phyloP scores from a whole-genome alignment of 2,888 invertebrate species.

The Saturnia japonica region DNA sequence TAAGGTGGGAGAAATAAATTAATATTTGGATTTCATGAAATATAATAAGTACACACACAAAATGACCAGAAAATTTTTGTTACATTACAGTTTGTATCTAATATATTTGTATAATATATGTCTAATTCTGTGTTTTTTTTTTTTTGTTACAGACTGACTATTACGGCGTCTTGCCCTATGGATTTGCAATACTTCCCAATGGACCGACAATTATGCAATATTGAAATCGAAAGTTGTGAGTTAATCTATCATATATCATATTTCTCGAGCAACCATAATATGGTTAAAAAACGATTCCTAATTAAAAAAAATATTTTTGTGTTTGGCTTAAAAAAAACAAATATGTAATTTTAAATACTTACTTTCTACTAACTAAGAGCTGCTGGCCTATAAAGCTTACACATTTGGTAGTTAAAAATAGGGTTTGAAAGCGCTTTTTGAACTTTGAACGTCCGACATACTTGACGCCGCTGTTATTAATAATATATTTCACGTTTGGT shows the following conservation, averaged over 20 bases:
- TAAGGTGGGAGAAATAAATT: slow-evolving; percentile 85
- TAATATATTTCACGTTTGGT: slow-evolving; percentile 46
- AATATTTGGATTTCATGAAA: background rate
- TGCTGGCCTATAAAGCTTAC: slow-evolving; percentile 49
- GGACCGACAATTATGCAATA: slow-evolving; percentile 96
- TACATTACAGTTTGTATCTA: background rate
- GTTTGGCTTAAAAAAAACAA: slow-evolving; percentile 34
- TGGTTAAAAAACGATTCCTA: slow-evolving; percentile 27
- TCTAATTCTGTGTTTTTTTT: background rate
- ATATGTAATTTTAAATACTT: slow-evolving; percentile 29
- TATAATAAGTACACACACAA: background rate
- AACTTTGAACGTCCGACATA: slow-evolving; percentile 34
- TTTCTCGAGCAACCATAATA: slow-evolving; percentile 32
- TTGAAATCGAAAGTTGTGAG: slow-evolving; percentile 99
- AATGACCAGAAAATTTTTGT: background rate
- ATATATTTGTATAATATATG: background rate
- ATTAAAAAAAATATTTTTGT: slow-evolving; percentile 28
- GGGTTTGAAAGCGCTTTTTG: slow-evolving; percentile 42
- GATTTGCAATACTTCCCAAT: slow-evolving; percentile 97
- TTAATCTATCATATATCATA: slow-evolving; percentile 48
- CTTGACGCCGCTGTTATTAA: slow-evolving; percentile 35
- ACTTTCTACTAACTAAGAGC: slow-evolving; percentile 31
- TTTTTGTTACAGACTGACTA: slow-evolving; percentile 89
- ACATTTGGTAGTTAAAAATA: slow-evolving; percentile 46
- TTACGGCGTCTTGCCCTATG: slow-evolving; percentile 98